These are phyloP conservation scores for Pseudopipra pipra DNA, from an alignment of 2,113 vertebrate genomes.

Conservation along the genomic window DNA sequence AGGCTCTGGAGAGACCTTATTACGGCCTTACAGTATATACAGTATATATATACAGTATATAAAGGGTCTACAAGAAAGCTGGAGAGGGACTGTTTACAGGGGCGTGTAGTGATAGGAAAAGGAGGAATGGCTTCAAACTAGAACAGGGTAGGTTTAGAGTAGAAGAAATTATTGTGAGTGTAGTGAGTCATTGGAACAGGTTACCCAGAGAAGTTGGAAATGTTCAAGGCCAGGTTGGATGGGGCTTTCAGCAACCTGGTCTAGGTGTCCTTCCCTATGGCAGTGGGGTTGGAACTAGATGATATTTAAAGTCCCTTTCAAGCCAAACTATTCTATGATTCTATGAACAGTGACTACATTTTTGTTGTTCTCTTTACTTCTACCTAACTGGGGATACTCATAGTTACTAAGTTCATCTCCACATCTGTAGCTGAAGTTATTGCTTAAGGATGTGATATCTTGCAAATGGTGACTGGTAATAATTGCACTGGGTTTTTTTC, in stretches of 20 bases:
- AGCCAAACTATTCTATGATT: neutral
- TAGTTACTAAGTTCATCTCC: neutral
- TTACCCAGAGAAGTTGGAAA: neutral
- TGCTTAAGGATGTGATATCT: neutral
- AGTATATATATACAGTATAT: neutral
- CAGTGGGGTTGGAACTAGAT: neutral
- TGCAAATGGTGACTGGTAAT: accelerated
- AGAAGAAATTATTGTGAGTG: neutral
- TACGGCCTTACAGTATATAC: neutral
- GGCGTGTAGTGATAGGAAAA: neutral
- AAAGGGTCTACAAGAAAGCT: neutral
- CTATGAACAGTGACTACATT: neutral
- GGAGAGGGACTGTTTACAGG: neutral
- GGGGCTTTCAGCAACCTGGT: neutral
- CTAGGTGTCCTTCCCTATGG: neutral
- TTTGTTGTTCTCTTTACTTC: neutral
- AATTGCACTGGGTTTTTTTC: accelerated
- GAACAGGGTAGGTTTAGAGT: neutral
- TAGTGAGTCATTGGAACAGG: neutral
- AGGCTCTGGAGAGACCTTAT: neutral
- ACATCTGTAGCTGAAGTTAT: neutral
- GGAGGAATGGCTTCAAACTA: neutral
- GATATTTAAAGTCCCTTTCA: neutral
- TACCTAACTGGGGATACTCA: neutral
- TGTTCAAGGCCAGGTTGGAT: neutral